A percentile compares a stretch with the other conserved stretches of the same genome.
Conservation (phyloP, 2,888 invertebrate genomes). For the Drosophila melanosoma region DNA sequence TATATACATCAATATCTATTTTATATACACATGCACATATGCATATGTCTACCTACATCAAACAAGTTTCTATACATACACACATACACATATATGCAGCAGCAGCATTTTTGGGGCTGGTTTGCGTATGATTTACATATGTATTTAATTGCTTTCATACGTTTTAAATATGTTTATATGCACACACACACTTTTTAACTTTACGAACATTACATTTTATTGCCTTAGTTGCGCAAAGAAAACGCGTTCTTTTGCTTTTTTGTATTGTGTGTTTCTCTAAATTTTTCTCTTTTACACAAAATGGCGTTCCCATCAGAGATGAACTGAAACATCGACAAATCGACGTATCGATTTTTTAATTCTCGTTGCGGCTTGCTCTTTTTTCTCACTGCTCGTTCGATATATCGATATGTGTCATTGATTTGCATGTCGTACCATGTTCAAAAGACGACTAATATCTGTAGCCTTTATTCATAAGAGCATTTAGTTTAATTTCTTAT, state of each 20-base stretch:
- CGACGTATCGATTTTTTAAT: slow-evolving; percentile 2
- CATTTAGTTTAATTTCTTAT: neutral
- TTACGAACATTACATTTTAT: neutral
- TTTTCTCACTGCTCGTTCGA: neutral
- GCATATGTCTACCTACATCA: slow-evolving; percentile 29
- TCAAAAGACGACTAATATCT: neutral
- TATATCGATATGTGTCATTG: slow-evolving; percentile 15
- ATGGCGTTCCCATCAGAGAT: slow-evolving; percentile 57
- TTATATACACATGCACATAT: slow-evolving; percentile 12
- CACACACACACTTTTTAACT: slow-evolving; percentile 5
- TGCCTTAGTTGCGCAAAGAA: slow-evolving; percentile 14
- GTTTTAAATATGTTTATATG: neutral
- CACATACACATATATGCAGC: slow-evolving; percentile 20
- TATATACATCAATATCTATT: neutral
- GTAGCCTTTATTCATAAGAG: too few species aligned
- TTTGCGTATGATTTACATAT: neutral
- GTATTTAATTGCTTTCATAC: neutral
- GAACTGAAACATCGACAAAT: slow-evolving; percentile 7
- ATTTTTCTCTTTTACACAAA: slow-evolving; percentile 68
- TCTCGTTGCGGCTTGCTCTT: neutral
- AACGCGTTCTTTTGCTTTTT: slow-evolving; percentile 10
- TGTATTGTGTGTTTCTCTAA: slow-evolving; percentile 35
- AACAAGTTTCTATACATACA: slow-evolving; percentile 52
- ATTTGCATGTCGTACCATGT: too few species aligned
- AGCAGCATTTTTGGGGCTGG: neutral